These are phyloP conservation scores for Leucoraja erinaceus DNA, from an alignment of 2,113 vertebrate species.

Conservation along the genomic window DNA sequence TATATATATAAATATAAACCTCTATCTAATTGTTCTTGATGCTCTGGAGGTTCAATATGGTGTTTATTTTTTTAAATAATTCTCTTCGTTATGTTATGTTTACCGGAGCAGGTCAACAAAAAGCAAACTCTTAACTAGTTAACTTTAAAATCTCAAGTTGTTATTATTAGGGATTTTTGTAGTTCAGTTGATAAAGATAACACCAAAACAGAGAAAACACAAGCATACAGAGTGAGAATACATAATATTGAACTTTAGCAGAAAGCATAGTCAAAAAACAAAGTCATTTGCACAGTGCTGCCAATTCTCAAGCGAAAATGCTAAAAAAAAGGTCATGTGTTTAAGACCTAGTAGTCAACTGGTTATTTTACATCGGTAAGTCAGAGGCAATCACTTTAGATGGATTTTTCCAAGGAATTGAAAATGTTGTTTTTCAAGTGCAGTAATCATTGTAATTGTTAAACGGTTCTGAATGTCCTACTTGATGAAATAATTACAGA, in stretches of 20 bases:
- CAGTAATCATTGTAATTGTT: neutral
- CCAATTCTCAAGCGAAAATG: neutral
- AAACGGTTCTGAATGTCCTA: neutral
- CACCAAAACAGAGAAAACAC: neutral
- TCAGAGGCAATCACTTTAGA: constrained; percentile 1
- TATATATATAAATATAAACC: too few species aligned
- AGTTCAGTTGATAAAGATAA: neutral
- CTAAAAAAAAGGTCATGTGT: neutral
- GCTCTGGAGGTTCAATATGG: too few species aligned
- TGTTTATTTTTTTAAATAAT: too few species aligned
- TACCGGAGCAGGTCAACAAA: too few species aligned
- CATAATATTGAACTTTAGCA: neutral
- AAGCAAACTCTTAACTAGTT: too few species aligned
- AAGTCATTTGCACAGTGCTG: neutral
- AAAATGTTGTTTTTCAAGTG: neutral
- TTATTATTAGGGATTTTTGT: neutral
- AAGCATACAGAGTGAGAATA: neutral
- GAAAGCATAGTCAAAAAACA: neutral
- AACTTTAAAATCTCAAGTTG: too few species aligned
- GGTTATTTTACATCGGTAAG: neutral
- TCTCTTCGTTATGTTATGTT: too few species aligned
- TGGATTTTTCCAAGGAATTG: neutral
- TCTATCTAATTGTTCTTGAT: too few species aligned
- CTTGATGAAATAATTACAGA: neutral
- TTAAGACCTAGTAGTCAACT: neutral